Evolutionary conservation across 2,113 vertebrate genomes (phyloP).

Genomic region (Regulus satrapa): DNA sequence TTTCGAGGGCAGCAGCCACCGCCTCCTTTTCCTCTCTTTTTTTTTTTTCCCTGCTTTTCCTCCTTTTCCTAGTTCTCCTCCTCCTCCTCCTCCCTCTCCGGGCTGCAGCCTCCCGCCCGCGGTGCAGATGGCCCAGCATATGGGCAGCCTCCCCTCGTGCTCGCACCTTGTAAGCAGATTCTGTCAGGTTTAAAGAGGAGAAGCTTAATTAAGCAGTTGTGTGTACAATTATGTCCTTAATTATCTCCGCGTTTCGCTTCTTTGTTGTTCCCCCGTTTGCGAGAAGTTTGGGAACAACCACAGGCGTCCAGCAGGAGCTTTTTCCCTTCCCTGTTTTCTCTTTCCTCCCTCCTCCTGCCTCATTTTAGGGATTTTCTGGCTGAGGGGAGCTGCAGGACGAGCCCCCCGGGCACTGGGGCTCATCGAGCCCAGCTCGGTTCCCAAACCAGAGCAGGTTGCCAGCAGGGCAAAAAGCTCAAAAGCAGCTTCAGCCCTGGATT

Average conservation of each 20-base stretch:
- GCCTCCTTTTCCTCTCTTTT: background rate
- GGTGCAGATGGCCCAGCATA: slow-evolving; percentile 75
- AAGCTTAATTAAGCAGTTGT: slow-evolving; percentile 78
- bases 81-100: background rate
- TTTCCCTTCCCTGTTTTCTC: background rate
- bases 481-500: background rate
- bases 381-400: background rate
- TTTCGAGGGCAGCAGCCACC: background rate
- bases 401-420: accelerated
- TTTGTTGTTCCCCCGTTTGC: slow-evolving; percentile 51
- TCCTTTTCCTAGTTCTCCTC: background rate
- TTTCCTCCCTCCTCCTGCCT: background rate
- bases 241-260: slow-evolving; percentile 64
- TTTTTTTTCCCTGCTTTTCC: background rate
- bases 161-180: slow-evolving; percentile 72
- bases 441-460: background rate
- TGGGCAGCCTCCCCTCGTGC: slow-evolving; percentile 61
- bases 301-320: background rate
- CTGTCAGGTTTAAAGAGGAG: slow-evolving; percentile 74
- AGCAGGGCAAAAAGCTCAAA: background rate
- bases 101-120: background rate
- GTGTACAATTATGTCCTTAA: slow-evolving; percentile 74
- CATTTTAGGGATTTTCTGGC: background rate
- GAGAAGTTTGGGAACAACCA: slow-evolving; percentile 64
- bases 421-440: accelerated